phyloP scores from a whole-genome alignment of 2,113 vertebrate genomes.

The Antidorcas marsupialis region DNA sequence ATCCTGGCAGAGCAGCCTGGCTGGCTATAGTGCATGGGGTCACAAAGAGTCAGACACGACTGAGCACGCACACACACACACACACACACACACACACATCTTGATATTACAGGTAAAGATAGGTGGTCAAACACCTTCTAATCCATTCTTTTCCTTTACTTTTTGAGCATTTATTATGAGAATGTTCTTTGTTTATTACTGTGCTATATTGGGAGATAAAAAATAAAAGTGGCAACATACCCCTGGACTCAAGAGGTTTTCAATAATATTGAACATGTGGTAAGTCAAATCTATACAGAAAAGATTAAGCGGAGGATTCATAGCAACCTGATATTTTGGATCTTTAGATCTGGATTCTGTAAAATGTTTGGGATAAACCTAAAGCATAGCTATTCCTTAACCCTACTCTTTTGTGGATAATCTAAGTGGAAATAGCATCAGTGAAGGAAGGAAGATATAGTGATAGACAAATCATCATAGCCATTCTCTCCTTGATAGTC shows the following conservation, averaged over 20 bases:
- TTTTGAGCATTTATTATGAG: background rate
- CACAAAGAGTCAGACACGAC: fast-evolving
- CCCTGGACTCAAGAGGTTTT: background rate
- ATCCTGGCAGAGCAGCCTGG: background rate
- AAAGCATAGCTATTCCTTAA: background rate
- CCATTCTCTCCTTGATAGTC: background rate
- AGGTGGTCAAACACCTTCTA: background rate
- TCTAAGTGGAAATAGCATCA: background rate
- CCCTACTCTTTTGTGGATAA: background rate
- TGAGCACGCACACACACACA: background rate
- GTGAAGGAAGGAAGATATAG: background rate
- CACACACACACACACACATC: background rate
- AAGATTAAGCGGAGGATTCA: background rate
- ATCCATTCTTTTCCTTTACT: background rate
- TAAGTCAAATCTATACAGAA: background rate
- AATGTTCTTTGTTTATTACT: background rate
- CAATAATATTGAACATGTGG: background rate
- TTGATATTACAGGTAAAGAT: background rate
- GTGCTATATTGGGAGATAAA: background rate
- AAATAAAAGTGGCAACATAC: background rate
- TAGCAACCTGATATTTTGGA: background rate
- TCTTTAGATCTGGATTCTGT: background rate
- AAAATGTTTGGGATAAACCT: background rate
- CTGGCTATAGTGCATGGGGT: background rate
- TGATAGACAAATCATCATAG: background rate